Base-by-base conservation (phyloP, 1,140 invertebrate species). In the Zelostemma sp. region DNA sequence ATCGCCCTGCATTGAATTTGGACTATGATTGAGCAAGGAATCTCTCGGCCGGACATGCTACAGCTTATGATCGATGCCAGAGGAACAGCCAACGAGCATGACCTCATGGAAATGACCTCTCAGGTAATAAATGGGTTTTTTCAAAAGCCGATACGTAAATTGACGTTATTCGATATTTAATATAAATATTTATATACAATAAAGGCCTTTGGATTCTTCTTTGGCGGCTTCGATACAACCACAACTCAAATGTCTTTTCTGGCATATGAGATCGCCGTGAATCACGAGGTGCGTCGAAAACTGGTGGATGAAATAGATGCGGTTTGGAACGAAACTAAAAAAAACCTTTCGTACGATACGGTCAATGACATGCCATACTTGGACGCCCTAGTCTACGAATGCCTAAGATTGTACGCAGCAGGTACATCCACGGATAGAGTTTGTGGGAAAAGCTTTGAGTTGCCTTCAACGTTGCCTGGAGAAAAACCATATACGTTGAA, bases 161-260 rank as follows among this genome's bases (percentile, higher is more conserved):
- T n/a, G n/a, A n/a, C n/a, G n/a, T n/a, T n/a, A n/a, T n/a, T n/a
- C n/a, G n/a, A n/a, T n/a, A n/a, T n/a, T n/a, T n/a, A n/a, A n/a
- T n/a, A n/a, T n/a, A n/a, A n/a, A n/a, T n/a, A n/a, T n/a, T n/a
- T n/a, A n/a, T n/a, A n/a, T n/a, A n/a, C n/a, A n/a, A n/a, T n/a
- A n/a, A n/a, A n/a, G n/a, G 85, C 87, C 0, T 83, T 91, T 66
- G 72, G 88, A 0, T 92, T 92, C 68, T 86, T 92, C 57, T 77
- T 91, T 6, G 91, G 90, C 1, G 91, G 91, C 1, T 93, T 90
- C 61, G 92, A 93, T 58, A 92, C 92, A 0, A 90, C 90, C 0
- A 88, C 91, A 0, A 88, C 87, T 0, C 81, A 88, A 0, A 84
- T 93, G 46, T 86, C 87, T 16, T 90, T 89, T 19, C 79, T 86